phyloP scores from a whole-genome alignment of 1,140 invertebrate genomes.

The Cydia pomonella region DNA sequence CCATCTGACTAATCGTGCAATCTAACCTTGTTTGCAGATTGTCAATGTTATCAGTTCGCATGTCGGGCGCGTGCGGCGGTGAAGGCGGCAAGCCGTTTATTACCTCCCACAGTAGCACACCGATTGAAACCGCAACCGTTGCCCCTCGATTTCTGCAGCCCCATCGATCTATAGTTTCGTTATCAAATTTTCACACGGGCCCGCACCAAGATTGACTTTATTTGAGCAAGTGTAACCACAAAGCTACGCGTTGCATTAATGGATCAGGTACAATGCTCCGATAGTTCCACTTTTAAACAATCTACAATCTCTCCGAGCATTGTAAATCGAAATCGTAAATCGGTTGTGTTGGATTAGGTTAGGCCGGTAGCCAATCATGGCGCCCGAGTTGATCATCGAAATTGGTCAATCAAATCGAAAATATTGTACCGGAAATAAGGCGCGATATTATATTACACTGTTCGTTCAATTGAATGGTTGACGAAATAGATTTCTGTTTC shows the following conservation, averaged over 20 bases:
- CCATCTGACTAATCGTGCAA: constrained; percentile 10
- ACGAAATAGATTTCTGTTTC: constrained; percentile 53
- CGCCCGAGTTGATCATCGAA: constrained; percentile 74
- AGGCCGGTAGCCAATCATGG: constrained; percentile 72
- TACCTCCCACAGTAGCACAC: constrained; percentile 74
- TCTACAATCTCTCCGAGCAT: constrained; percentile 41
- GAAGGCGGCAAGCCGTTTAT: constrained; percentile 65
- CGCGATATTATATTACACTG: constrained; percentile 68
- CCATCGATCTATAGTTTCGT: constrained; percentile 77
- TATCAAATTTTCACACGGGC: constrained; percentile 80
- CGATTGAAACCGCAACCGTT: constrained; percentile 73
- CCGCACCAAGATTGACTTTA: constrained; percentile 76
- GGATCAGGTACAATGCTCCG: neutral
- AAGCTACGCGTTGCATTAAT: constrained; percentile 52
- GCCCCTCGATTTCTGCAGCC: constrained; percentile 71
- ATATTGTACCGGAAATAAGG: constrained; percentile 76
- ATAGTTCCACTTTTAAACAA: constrained; percentile 25
- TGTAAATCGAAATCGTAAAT: constrained; percentile 61
- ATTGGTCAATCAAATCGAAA: constrained; percentile 79
- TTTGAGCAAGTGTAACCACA: constrained; percentile 78
- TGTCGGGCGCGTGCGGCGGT: constrained; percentile 22
- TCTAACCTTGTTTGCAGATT: constrained; percentile 32
- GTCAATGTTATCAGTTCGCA: constrained; percentile 3
- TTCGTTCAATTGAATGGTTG: constrained; percentile 64
- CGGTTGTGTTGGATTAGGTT: constrained; percentile 44